phyloP scores from a whole-genome alignment of 2,113 vertebrate genomes.

The Gallinago jamesoni region DNA sequence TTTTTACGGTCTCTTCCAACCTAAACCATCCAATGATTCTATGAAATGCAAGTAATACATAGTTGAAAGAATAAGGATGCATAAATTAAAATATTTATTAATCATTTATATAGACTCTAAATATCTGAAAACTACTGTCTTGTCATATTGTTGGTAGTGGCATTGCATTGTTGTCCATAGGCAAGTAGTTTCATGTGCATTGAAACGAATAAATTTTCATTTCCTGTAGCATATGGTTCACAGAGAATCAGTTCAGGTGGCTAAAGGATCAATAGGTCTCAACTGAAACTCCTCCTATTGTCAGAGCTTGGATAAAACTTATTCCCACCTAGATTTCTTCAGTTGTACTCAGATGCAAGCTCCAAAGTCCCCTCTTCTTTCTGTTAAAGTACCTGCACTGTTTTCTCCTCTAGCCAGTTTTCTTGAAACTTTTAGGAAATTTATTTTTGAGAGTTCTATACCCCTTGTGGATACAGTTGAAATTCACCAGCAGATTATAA shows the following conservation, averaged over 20 bases:
- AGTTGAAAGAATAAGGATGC: neutral
- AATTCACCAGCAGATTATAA: neutral
- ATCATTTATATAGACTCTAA: neutral
- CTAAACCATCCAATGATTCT: neutral
- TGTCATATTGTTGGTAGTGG: neutral
- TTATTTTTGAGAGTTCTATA: neutral
- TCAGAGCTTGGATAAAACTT: neutral
- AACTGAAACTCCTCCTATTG: neutral
- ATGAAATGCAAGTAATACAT: neutral
- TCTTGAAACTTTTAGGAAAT: neutral
- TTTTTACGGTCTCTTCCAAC: neutral
- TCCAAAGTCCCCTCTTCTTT: neutral
- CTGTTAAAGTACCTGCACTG: neutral
- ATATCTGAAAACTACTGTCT: neutral
- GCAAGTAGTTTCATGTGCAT: neutral
- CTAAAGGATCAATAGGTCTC: neutral
- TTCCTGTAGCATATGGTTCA: neutral
- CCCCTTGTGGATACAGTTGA: neutral
- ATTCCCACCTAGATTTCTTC: neutral
- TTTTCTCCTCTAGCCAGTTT: neutral
- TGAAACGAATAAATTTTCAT: rapidly evolving
- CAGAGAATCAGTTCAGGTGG: neutral
- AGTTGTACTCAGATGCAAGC: neutral
- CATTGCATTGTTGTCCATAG: neutral
- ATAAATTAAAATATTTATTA: neutral